Base-by-base conservation (phyloP, 1,140 invertebrate species). In the Drosophila virilis region DNA sequence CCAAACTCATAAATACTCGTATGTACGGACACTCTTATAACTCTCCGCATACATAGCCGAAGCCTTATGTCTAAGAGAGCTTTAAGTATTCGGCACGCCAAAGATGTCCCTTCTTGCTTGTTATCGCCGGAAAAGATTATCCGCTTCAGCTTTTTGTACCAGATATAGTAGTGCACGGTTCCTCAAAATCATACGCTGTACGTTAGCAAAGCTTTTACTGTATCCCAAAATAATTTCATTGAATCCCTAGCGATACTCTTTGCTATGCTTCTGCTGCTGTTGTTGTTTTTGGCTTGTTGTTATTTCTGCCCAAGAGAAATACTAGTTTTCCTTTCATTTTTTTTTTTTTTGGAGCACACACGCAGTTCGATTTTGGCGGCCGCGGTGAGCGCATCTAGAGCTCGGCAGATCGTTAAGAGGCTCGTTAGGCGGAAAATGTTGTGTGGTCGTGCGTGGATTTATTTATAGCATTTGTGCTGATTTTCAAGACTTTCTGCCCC, bases 321-420 rank as follows among this genome's bases (percentile, higher is more conserved):
- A 28, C 22, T 28, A 12, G 46, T 48, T 46, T 9, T 62, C 22
- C 22, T 28, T 28, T 28, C 22, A 74, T 43, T 50, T 65, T 67
- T 65, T 52, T 51, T 4, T 32, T 35, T 74, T 35, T 60, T 65
- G 61, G 62, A 57, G 61, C 67, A 57, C 15, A 37, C 55, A 33
- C 45, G 37, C 83, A 86, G 82, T 86, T 88, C 35, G 52, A 50
- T 79, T 82, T 88, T 72, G 83, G 75, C 75, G 71, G 62, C 72
- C 78, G 82, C 51, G 45, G 54, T 37, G 75, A 67, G 61, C 71
- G 33, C 64, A 68, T 73, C 48, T 28, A 28, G 15, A 43, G 8
- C 35, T 51, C 42, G 43, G 28, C 50, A 48, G 55, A 46, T 60
- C 52, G 61, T 46, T 9, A 28, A 65, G 69, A 57, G 40, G 35